Percentiles rank a stretch among this genome's conserved stretches.
Conservation (phyloP, 2,797 vertebrate species). For the Decapterus maruadsi region DNA sequence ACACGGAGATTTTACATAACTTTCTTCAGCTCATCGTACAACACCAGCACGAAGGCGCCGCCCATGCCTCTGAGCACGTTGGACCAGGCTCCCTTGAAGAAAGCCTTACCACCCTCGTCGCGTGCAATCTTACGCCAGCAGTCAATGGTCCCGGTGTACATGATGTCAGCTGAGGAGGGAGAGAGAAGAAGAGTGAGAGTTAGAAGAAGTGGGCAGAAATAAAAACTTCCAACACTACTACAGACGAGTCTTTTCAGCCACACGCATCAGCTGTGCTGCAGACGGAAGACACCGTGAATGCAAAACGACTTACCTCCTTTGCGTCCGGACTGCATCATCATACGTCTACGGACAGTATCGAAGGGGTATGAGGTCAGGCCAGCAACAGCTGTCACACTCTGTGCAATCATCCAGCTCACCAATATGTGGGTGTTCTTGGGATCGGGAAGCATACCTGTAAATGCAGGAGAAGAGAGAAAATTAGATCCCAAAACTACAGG, state of each 20-base stretch:
- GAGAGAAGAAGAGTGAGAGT: not conserved
- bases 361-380: conserved; percentile 94
- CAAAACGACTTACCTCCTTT: conserved; percentile 85
- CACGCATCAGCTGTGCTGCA: too few species aligned
- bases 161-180: conserved; percentile 86
- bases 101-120: conserved; percentile 92
- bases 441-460: conserved; percentile 94
- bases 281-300: not conserved
- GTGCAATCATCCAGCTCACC: conserved; percentile 97
- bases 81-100: conserved; percentile 97
- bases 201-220: not conserved
- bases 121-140: conserved; percentile 96
- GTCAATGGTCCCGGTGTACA: conserved; percentile 94
- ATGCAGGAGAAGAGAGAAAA: not conserved
- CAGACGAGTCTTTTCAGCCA: too few species aligned
- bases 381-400: conserved; percentile 90
- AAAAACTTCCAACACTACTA: not conserved
- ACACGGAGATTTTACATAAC: conserved; percentile 85
- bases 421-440: conserved; percentile 92
- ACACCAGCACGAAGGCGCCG: conserved; percentile 94
- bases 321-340: conserved; percentile 98
- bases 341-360: conserved; percentile 93
- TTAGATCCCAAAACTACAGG: not conserved
- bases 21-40: conserved; percentile 98
- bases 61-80: conserved; percentile 96